Evolutionary conservation across 1,140 invertebrate species (phyloP).

Genomic region (Parasteatoda tepidariorum): DNA sequence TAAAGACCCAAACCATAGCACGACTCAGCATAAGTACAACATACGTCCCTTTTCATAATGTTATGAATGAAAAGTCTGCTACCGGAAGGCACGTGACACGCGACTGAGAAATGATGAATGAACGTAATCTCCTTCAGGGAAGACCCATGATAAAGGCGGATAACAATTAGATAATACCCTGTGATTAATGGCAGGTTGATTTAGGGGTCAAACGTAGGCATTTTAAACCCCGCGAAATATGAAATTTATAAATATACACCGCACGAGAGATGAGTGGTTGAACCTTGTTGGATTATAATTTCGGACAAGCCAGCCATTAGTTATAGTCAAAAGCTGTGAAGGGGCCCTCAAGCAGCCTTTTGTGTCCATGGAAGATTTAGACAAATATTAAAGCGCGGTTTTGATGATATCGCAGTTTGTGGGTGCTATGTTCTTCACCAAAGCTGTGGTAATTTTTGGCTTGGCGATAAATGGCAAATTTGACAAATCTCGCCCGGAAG

Average conservation of each 20-base stretch:
- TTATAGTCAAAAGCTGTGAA: neutral
- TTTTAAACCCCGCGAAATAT: constrained; percentile 28
- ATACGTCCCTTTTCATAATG: neutral
- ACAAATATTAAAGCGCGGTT: neutral
- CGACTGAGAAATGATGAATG: constrained; percentile 26
- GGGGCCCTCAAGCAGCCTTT: too few relatives aligned
- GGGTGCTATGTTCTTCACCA: neutral
- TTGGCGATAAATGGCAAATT: neutral
- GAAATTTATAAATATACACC: constrained; percentile 13
- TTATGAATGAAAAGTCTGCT: constrained; percentile 9
- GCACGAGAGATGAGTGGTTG: neutral
- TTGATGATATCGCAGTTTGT: neutral
- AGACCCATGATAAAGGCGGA: constrained; percentile 12
- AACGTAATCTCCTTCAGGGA: constrained; percentile 17
- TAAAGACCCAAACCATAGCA: too few relatives aligned
- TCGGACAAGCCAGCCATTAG: constrained; percentile 9
- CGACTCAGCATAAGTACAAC: constrained; percentile 13
- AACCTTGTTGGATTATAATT: constrained; percentile 23
- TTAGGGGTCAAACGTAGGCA: constrained; percentile 17
- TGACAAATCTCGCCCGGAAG: neutral
- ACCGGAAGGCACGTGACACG: constrained; percentile 30
- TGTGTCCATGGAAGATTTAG: neutral
- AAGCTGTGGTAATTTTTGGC: neutral
- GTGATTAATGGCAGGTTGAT: constrained; percentile 11
- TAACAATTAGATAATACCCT: constrained; percentile 45